phyloP scores from a whole-genome alignment of 2,888 invertebrate genomes.

The Lagria hirta region DNA sequence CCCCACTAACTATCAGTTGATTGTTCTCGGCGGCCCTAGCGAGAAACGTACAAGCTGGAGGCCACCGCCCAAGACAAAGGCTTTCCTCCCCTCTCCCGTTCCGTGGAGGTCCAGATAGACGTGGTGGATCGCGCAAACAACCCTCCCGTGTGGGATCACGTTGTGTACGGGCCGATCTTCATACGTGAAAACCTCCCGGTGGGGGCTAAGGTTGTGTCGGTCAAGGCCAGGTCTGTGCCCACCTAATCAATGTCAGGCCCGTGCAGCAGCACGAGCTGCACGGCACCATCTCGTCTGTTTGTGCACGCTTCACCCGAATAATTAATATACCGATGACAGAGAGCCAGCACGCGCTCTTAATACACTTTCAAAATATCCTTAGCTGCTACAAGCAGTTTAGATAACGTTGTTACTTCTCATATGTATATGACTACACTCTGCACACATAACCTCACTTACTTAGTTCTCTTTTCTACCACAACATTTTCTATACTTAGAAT shows the following conservation, averaged over 20 bases:
- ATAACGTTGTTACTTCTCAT: too few species aligned
- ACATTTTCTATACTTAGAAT: too few species aligned
- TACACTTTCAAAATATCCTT: too few species aligned
- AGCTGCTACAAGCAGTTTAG: too few species aligned
- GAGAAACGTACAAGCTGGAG: conserved; percentile 97
- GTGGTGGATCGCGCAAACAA: conserved; percentile 98
- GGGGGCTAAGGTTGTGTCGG: conserved; percentile 96
- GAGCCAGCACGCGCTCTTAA: conserved; percentile 66
- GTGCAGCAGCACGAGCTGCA: conserved; percentile 53
- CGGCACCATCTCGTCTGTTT: conserved; percentile 54
- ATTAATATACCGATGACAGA: too few species aligned
- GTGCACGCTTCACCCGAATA: conserved; percentile 54
- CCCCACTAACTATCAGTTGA: conserved; percentile 25
- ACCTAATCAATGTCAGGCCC: conserved; percentile 34
- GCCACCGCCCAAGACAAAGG: conserved; percentile 99
- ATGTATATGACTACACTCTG: too few species aligned
- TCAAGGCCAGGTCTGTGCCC: conserved; percentile 95
- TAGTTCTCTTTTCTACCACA: too few species aligned
- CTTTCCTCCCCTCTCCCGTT: conserved; percentile 90
- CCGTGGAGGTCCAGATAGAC: conserved; percentile 97
- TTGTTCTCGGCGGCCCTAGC: conserved; percentile 57
- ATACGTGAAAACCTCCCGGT: conserved; percentile 97
- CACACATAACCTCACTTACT: too few species aligned
- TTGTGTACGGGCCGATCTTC: conserved; percentile 95
- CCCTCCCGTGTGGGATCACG: conserved; percentile 96